Evolutionary conservation across 2,888 invertebrate species (phyloP).

Genomic region (Sisyra terminalis): DNA sequence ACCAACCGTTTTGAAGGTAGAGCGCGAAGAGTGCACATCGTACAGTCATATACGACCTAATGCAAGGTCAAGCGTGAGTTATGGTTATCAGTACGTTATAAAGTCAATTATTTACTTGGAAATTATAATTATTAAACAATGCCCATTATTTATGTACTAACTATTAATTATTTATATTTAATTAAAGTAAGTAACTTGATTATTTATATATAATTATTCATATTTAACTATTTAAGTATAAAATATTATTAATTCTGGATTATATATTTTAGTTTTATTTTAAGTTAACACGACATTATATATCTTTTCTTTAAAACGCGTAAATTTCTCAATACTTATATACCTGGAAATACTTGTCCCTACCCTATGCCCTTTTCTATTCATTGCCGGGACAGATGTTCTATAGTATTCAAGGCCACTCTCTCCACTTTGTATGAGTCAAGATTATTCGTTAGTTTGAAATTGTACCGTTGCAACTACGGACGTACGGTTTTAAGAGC

Average conservation of each 20-base stretch:
- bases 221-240: not conserved
- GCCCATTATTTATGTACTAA: not conserved
- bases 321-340: not conserved
- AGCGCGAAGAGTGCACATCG: not conserved
- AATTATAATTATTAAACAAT: constrained; percentile 1
- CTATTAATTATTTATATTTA: constrained; percentile 1
- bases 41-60: not conserved
- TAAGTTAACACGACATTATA: constrained; percentile 1
- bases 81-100: not conserved
- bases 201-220: no score
- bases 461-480: not conserved
- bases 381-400: not conserved
- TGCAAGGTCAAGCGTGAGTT: not conserved
- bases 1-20: constrained; percentile 1
- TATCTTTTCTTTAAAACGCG: constrained; percentile 1
- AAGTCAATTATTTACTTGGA: not conserved
- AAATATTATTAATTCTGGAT: constrained; percentile 1
- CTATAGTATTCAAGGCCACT: not conserved
- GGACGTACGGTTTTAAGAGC: constrained; percentile 1
- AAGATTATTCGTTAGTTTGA: not conserved
- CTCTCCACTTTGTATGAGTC: not conserved
- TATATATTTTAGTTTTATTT: constrained; percentile 1
- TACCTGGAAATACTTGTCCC: not conserved
- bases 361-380: not conserved
- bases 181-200: not conserved